Conservation (phyloP, 2,113 vertebrate genomes). For the Prunella fulvescens region DNA sequence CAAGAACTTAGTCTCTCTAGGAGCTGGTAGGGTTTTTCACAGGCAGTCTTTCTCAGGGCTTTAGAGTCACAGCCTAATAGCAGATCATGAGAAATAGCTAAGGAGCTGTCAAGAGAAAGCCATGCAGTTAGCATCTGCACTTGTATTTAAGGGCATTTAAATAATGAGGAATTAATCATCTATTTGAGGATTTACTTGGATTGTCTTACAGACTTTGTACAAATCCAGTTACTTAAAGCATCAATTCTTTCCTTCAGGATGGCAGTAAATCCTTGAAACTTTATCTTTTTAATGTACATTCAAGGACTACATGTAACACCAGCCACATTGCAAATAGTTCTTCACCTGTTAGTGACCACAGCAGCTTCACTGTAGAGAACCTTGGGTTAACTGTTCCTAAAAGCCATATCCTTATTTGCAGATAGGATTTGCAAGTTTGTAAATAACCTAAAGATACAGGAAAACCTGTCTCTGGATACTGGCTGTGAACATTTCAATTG, state of each 20-base stretch:
- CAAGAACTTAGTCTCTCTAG: not conserved
- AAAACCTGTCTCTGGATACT: not conserved
- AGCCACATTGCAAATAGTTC: not conserved
- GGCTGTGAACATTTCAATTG: not conserved
- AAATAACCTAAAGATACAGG: constrained; percentile 1
- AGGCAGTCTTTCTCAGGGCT: not conserved
- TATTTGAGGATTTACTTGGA: constrained; percentile 53
- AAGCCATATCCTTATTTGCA: not conserved
- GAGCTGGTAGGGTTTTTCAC: not conserved
- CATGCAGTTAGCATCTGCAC: not conserved
- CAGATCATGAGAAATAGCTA: not conserved
- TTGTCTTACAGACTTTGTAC: constrained; percentile 47
- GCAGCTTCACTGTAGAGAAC: not conserved
- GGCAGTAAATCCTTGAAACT: constrained; percentile 48
- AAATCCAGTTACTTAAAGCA: constrained; percentile 59
- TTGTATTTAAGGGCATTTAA: constrained; percentile 43
- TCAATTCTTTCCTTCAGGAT: constrained; percentile 16
- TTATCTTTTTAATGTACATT: constrained; percentile 7
- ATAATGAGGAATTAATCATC: constrained; percentile 54
- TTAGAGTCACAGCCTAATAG: not conserved
- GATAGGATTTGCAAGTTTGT: constrained; percentile 22
- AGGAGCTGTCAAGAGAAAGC: constrained; percentile 24
- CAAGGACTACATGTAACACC: not conserved
- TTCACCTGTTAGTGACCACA: not conserved
- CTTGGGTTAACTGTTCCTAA: not conserved